A percentile compares a stretch with the other conserved stretches of the same genome.
Evolutionary conservation across 1,140 invertebrate species (phyloP).

Genomic region (Eupristina koningsbergeri): DNA sequence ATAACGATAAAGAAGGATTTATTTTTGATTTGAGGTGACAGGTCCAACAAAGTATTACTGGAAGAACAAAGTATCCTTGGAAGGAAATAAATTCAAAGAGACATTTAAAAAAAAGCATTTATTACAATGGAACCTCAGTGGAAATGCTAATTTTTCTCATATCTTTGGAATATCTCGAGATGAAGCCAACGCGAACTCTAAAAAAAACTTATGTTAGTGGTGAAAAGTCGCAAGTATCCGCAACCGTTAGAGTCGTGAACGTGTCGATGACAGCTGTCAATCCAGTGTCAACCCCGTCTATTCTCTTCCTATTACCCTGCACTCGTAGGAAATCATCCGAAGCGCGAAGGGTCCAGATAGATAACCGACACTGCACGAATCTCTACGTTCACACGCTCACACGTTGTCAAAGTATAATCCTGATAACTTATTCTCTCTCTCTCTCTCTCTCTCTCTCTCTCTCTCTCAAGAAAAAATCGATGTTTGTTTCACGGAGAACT

Average conservation of each 20-base stretch:
- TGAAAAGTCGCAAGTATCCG: background rate
- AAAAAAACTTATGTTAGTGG: too few species aligned
- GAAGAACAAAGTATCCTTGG: background rate
- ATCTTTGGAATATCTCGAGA: background rate
- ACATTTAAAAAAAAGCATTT: background rate
- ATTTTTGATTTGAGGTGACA: too few species aligned
- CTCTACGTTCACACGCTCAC: background rate
- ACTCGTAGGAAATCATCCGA: background rate
- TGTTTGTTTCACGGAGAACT: too few species aligned
- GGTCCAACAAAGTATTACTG: too few species aligned
- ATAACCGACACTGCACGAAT: constrained; percentile 41
- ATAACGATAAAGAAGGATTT: background rate
- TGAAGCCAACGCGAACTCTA: background rate
- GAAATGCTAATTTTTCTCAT: background rate
- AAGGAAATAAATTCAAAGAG: background rate
- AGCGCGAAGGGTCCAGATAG: constrained; percentile 17
- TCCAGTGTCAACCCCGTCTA: background rate
- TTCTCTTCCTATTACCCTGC: background rate
- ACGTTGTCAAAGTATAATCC: constrained; percentile 18
- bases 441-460: background rate
- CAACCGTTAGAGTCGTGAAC: background rate
- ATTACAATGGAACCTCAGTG: background rate
- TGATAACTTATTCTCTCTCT: background rate
- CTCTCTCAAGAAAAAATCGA: too few species aligned
- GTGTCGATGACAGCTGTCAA: constrained; percentile 35